Percentiles rank a stretch among this genome's conserved stretches.
phyloP scores from a whole-genome alignment of 2,888 invertebrate species.

The Allygus modestus region DNA sequence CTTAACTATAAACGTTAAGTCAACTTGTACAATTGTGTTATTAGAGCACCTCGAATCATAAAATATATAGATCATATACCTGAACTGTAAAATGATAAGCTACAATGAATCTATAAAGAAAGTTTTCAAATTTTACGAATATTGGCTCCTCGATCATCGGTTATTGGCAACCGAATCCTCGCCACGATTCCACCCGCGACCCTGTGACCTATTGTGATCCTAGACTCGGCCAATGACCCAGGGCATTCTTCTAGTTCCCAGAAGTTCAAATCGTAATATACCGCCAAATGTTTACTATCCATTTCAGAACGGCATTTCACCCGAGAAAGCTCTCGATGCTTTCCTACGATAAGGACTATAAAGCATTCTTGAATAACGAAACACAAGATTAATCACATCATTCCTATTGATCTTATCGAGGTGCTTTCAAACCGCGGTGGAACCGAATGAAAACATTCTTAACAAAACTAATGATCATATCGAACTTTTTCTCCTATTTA shows the following conservation, averaged over 20 bases:
- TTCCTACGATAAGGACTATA: background rate
- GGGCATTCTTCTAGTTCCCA: constrained; percentile 38
- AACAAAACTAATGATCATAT: background rate
- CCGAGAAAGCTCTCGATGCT: constrained; percentile 24
- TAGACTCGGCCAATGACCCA: background rate
- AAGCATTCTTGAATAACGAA: constrained; percentile 31
- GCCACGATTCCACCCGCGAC: background rate
- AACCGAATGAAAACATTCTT: background rate
- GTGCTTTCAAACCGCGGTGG: background rate
- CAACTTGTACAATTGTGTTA: no score
- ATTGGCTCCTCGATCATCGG: no score
- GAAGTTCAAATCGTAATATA: constrained; percentile 31
- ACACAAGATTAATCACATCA: constrained; percentile 38
- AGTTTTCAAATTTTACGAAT: no score
- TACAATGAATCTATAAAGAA: no score
- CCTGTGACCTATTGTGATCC: constrained; percentile 14
- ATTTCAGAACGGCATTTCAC: constrained; percentile 6
- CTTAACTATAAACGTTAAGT: no score
- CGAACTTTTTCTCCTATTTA: no score
- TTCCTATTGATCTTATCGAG: constrained; percentile 33
- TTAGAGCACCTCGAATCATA: no score
- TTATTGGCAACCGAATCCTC: background rate
- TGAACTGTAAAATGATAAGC: no score
- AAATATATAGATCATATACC: no score
- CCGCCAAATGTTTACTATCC: constrained; percentile 2